Evolutionary conservation across 2,113 vertebrate genomes (phyloP), one percentile per base, ranked within the genome.

Genomic region (Barbus barbus): DNA sequence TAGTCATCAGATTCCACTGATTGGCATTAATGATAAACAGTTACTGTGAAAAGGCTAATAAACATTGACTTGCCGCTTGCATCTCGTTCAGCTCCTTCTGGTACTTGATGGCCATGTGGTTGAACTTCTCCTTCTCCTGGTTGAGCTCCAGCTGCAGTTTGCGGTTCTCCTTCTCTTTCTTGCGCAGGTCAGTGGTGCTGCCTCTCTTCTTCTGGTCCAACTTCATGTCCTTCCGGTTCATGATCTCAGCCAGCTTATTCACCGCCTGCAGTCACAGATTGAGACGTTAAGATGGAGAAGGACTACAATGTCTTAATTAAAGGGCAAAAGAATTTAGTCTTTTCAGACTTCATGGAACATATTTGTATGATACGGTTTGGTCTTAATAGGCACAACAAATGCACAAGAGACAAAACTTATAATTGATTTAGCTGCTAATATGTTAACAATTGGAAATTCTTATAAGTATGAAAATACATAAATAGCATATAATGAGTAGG

Each of bases 151-250:
- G 90, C 81, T 99, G 98, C 12, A 99, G 94, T 88, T 99, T 99
- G 89, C 97, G 92, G 91, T 99, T 98, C 93, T 99, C 98, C 90
- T 99, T 99, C 94, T 99, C 98, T 85, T 99, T 99, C 94, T 97
- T 99, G 86, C 97, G 95, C 91, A 99, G 93, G 93, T 99, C 98
- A 33, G 97, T 96, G 18, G 96, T 97, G 86, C 96, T 99, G 86
- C 95, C 97, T 92, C 97, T 98, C 92, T 98, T 99, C 90, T 96
- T 96, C 87, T 93, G 93, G 93, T 98, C 98, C 86, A 98, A 93
- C 94, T 99, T 99, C 95, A 99, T 99, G 91, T 99, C 98, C 91
- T 99, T 99, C 14, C 98, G 95, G 93, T 99, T 99, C 98, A 99
- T 97, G 93, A 99, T 99, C 93, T 99, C 98, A 79, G 98, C 98